Evolutionary conservation across 2,113 vertebrate genomes (phyloP), one percentile per base, ranked within the genome.

Genomic region (Quiscalus mexicanus): DNA sequence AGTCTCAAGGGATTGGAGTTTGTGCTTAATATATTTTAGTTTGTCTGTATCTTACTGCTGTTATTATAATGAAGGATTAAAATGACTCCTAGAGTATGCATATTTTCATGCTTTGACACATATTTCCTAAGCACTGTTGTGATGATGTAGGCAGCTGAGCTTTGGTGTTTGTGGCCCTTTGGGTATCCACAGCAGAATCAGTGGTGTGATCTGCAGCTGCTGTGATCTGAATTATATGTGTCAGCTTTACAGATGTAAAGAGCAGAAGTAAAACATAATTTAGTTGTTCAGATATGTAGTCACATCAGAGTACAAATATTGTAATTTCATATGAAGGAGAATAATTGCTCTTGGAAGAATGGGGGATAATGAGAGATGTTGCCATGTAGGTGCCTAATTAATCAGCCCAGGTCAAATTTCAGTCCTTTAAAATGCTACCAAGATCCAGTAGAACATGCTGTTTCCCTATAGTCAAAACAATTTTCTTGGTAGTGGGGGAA

Each of bases 141-240:
- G 89, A 64, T 91, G 56, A 53, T 93, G 50, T 75, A 94, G 89
- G 78, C 87, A 93, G 74, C 78, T 69, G 87, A 94, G 67, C 75
- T 90, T 78, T 70, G 76, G 44, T 81, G 33, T 97, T 93, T 64
- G 64, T 80, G 75, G 95, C 69, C 67, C 89, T 97, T 78, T 71
- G 79, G 52, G 47, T 68, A 83, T 91, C 71, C 64, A 53, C 58
- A 91, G 80, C 84, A 94, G 87, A 96, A 78, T 92, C 80, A 85
- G 2, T 92, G 68, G 82, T 78, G 70, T 90, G 50, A 73, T 94
- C n/a, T 68, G 37, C 78, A 94, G 89, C 91, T 92, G 85, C 89
- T 96, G 95, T 87, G 95, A 49, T 15, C 79, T 16, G 22, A 87
- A 93, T 84, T 81, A 81, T 70, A 74, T 94, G 50, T 75, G 64